Evolutionary conservation across 2,888 invertebrate species (phyloP).

Genomic region (Anodontia alba): DNA sequence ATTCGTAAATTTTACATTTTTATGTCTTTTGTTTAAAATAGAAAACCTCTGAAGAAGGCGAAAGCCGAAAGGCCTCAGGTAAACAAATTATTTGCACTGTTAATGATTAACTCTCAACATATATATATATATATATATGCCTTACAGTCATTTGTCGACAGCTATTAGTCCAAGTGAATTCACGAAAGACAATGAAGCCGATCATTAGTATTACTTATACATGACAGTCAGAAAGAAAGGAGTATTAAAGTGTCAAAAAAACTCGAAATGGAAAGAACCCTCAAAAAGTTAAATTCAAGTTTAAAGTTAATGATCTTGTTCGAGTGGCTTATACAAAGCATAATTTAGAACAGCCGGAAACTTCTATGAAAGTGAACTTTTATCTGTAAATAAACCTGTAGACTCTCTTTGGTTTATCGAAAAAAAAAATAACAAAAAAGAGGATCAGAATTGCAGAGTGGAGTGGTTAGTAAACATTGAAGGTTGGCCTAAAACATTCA

Average conservation of each 20-base stretch:
- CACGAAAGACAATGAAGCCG: constrained; percentile 37
- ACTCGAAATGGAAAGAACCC: too few relatives aligned
- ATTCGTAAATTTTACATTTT: too few relatives aligned
- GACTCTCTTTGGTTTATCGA: constrained; percentile 55
- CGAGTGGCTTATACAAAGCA: constrained; percentile 44
- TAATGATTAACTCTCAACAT: too few relatives aligned
- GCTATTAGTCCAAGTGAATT: constrained; percentile 44
- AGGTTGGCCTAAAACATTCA: constrained; percentile 42
- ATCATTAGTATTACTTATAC: constrained; percentile 43
- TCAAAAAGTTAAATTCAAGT: constrained; percentile 31
- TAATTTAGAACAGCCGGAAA: constrained; percentile 35
- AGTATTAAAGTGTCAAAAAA: too few relatives aligned
- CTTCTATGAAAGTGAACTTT: constrained; percentile 37
- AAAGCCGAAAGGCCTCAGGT: too few relatives aligned
- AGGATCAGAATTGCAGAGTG: constrained; percentile 36
- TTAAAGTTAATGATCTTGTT: constrained; percentile 34
- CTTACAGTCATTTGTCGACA: constrained; percentile 26
- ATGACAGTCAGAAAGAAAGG: constrained; percentile 23
- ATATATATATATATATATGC: too few relatives aligned
- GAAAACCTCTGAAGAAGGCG: too few relatives aligned
- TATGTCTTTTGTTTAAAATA: too few relatives aligned
- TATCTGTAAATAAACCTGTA: constrained; percentile 48
- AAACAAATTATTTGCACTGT: too few relatives aligned
- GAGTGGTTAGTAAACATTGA: constrained; percentile 24
- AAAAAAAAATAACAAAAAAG: constrained; percentile 27